These are phyloP conservation scores for Cremastinae sp. DNA, from an alignment of 2,888 invertebrate genomes.

Conservation along the genomic window DNA sequence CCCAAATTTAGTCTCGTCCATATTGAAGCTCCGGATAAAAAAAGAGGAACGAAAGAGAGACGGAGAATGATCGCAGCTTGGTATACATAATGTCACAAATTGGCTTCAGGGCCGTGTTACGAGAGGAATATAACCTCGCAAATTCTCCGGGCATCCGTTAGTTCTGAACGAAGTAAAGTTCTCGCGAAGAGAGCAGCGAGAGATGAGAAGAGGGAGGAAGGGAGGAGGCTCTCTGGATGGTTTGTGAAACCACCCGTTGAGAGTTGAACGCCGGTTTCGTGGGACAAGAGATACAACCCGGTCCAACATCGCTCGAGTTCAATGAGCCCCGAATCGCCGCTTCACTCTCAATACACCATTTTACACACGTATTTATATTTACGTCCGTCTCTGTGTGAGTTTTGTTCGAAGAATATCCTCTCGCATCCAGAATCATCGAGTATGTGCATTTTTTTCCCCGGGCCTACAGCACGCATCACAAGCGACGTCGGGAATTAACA, in stretches of 20 bases:
- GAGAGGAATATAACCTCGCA: slow-evolving; percentile 39
- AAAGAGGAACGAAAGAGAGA: not conserved
- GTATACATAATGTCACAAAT: slow-evolving; percentile 52
- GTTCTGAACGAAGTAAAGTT: slow-evolving; percentile 29
- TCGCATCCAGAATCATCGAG: slow-evolving; percentile 48
- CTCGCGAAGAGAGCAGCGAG: not conserved
- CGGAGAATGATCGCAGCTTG: slow-evolving; percentile 38
- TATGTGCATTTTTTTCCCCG: slow-evolving; percentile 28
- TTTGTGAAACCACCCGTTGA: slow-evolving; percentile 55
- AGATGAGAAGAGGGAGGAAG: not conserved
- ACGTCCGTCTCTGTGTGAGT: slow-evolving; percentile 23
- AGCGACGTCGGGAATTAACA: too few species aligned
- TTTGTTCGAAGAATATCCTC: slow-evolving; percentile 56
- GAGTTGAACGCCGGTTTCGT: slow-evolving; percentile 44
- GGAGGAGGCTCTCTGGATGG: slow-evolving; percentile 32
- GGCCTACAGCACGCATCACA: not conserved
- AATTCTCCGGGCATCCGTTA: slow-evolving; percentile 38
- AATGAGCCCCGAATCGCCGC: slow-evolving; percentile 55
- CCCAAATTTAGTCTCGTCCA: slow-evolving; percentile 31
- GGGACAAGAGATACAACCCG: slow-evolving; percentile 29
- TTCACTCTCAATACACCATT: slow-evolving; percentile 24
- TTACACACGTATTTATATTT: slow-evolving; percentile 15
- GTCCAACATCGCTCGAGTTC: slow-evolving; percentile 54
- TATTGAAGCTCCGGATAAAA: not conserved
- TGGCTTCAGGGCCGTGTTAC: slow-evolving; percentile 58